Conservation (phyloP, 2,113 vertebrate species). For the Callopanchax toddi region DNA sequence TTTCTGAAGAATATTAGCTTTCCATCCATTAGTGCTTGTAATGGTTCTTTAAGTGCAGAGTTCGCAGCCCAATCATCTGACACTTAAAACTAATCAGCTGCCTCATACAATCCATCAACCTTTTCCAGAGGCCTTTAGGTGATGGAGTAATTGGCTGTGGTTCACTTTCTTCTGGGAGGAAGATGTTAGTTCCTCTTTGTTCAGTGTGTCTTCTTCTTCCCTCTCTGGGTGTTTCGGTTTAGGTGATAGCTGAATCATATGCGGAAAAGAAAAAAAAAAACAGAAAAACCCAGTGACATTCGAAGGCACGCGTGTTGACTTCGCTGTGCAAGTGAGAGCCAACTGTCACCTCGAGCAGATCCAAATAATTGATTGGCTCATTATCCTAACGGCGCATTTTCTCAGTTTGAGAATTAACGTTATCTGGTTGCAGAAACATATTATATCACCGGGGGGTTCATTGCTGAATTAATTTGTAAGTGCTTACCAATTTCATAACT, state of each 20-base stretch:
- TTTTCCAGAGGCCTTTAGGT: conserved; percentile 64
- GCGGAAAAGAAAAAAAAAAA: conserved; percentile 23
- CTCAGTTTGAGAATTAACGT: conserved; percentile 45
- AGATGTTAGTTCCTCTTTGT: conserved; percentile 51
- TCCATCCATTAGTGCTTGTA: conserved; percentile 49
- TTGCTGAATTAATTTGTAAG: conserved; percentile 44
- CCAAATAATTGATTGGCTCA: conserved; percentile 68
- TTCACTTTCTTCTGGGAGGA: conserved; percentile 59
- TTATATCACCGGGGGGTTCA: conserved; percentile 50
- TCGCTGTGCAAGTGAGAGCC: conserved; percentile 37
- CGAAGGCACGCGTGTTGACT: conserved; percentile 34
- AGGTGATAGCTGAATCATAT: conserved; percentile 31
- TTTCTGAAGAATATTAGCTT: conserved; percentile 54
- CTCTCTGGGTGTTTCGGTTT: conserved; percentile 51
- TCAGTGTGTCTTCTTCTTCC: conserved; percentile 32
- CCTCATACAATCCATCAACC: conserved; percentile 60
- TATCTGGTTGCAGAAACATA: conserved; percentile 45
- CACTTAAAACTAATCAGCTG: conserved; percentile 71
- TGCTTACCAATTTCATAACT: conserved; percentile 37
- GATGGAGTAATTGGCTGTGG: conserved; percentile 71
- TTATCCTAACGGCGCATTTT: conserved; percentile 54
- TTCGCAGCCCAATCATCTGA: conserved; percentile 69
- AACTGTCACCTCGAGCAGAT: conserved; percentile 62
- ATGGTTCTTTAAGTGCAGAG: conserved; percentile 58
- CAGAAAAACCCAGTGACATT: conserved; percentile 42